Base-by-base conservation (phyloP, 2,797 vertebrate species). In the Lepidocolaptes lacrymiger region DNA sequence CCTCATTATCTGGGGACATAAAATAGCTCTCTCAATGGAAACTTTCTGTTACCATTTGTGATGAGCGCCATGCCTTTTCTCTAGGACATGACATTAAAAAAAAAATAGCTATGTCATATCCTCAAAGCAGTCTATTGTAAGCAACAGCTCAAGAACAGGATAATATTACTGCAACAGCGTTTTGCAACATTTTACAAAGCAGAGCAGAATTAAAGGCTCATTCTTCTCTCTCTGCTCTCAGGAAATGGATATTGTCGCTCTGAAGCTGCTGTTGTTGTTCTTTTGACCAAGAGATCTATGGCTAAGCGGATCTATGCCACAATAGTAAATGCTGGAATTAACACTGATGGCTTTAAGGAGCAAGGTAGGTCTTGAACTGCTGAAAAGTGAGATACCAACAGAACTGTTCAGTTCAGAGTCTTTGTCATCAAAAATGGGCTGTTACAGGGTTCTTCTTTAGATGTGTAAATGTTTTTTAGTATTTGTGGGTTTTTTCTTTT, bases 301-400 rank as follows among this genome's bases (percentile, higher is more conserved):
- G 99, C 99, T 37, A 99, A 98, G 94, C 98, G 99, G 69, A 96
- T 99, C n/a, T 99, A 99, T 2, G 98, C 99, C 74, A 99, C 99
- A 2, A 96, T 99, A 88, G 89, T 99, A 54, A 99, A 99, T 22
- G 98, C 99, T 37, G 99, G 99, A 79, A 98, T 97, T 97, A 99
- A 99, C 97, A 99, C 99, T 2, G 99, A 99, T 22, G 99, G 99
- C 81, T 99, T 96, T 97, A 99, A 99, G 97, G 99, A 99, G 74
- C 99, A 99, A 98, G 99, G 99, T 99, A 93, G 84, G 97, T 28
- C 14, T 49, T 28, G 9, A 76, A 36, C 46, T 63, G 54, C 86
- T 28, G 80, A 66, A 63, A 77, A 64, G 16, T 43, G 6, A 19
- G 19, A 63, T 59, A 19, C 14, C 7, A 78, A 32, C 30, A 28